Conservation (phyloP, 2,797 vertebrate genomes). For the Crenuchus spilurus region DNA sequence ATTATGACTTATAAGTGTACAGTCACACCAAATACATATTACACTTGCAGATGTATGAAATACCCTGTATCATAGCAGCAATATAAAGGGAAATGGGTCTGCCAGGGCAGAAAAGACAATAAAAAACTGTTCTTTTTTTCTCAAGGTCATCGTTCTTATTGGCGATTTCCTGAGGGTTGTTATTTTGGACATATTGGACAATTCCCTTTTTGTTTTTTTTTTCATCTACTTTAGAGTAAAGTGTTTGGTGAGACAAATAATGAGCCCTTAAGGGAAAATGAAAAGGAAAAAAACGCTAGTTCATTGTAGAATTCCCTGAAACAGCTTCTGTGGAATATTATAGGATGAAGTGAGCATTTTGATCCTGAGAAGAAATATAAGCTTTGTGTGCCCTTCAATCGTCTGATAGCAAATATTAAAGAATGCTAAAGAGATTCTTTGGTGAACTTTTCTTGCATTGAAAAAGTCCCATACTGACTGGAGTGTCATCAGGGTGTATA, state of each 20-base stretch:
- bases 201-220: background rate
- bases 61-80: slow-evolving; percentile 51
- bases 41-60: slow-evolving; percentile 19
- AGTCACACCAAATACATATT: slow-evolving; percentile 15
- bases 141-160: background rate
- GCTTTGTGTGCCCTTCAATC: background rate
- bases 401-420: slow-evolving; percentile 1
- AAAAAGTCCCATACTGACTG: slow-evolving; percentile 26
- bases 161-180: background rate
- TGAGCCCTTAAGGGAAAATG: slow-evolving; percentile 21
- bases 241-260: background rate
- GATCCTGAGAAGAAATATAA: slow-evolving; percentile 22
- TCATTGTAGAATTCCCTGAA: slow-evolving; percentile 34
- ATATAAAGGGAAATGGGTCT: slow-evolving; percentile 6
- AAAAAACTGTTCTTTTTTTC: background rate
- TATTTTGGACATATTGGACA: background rate
- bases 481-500: slow-evolving; percentile 31
- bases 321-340: background rate
- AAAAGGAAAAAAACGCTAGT: slow-evolving; percentile 7
- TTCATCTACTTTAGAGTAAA: background rate
- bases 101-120: slow-evolving; percentile 3
- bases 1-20: slow-evolving; percentile 9
- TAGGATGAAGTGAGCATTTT: background rate
- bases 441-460: slow-evolving; percentile 13
- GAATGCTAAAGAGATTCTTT: slow-evolving; percentile 27